Percentiles rank a stretch among this genome's conserved stretches.
Evolutionary conservation across 2,888 invertebrate species (phyloP).

Genomic region (Cordilura impudica): DNA sequence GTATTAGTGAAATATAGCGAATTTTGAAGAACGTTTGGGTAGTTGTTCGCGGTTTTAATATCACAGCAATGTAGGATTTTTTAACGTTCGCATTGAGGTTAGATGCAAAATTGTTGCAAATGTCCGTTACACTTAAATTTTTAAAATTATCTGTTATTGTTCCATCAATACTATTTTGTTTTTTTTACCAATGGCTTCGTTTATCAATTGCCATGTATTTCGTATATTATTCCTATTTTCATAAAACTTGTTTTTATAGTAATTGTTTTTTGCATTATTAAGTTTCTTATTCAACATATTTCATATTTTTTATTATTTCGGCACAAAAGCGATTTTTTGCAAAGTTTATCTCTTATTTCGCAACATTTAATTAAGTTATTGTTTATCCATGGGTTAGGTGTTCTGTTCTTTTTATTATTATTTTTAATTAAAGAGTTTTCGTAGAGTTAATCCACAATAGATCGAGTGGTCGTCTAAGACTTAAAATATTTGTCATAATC

Average conservation of each 20-base stretch:
- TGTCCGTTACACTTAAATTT: background rate
- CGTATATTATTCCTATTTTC: too few relatives aligned
- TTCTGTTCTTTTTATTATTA: too few relatives aligned
- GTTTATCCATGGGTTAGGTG: slow-evolving; percentile 5
- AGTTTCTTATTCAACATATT: slow-evolving; percentile 12
- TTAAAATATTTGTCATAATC: too few relatives aligned
- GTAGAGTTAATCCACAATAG: too few relatives aligned
- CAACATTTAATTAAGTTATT: background rate
- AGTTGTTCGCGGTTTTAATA: background rate
- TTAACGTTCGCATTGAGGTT: slow-evolving; percentile 1
- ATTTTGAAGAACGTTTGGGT: background rate
- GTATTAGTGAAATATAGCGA: too few relatives aligned
- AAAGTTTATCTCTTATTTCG: slow-evolving; percentile 14
- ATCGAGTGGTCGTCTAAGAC: too few relatives aligned
- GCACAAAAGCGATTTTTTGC: slow-evolving; percentile 10
- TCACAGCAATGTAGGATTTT: slow-evolving; percentile 10
- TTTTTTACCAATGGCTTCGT: slow-evolving; percentile 44
- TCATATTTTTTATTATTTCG: background rate
- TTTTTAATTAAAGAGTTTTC: too few relatives aligned
- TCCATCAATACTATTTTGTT: slow-evolving; percentile 10
- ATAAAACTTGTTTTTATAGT: too few relatives aligned
- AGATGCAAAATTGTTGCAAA: slow-evolving; percentile 4
- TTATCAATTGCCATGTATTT: slow-evolving; percentile 39
- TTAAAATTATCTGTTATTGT: slow-evolving; percentile 23
- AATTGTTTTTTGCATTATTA: too few relatives aligned